A percentile compares a stretch with the other conserved stretches of the same genome.
Evolutionary conservation across 2,113 vertebrate genomes (phyloP).

Genomic region (Siniperca chuatsi): DNA sequence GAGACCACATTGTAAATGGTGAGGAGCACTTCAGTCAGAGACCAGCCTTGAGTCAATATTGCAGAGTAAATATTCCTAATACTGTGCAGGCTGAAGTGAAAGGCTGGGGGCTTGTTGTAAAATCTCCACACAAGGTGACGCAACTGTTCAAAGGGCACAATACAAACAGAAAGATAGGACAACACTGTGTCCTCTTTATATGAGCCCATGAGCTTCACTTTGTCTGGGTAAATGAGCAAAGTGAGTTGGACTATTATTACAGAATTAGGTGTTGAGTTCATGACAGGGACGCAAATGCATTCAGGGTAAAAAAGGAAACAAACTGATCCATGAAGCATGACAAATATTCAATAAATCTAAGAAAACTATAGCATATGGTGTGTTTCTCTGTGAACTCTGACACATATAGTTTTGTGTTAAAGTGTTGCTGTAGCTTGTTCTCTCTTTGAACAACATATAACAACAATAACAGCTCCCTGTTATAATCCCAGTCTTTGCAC

Average conservation of each 20-base stretch:
- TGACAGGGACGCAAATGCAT: not conserved
- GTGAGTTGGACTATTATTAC: not conserved
- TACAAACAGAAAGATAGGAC: not conserved
- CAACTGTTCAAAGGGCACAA: slow-evolving; percentile 60
- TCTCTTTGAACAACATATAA: not conserved
- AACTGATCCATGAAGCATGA: not conserved
- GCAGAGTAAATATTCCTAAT: slow-evolving; percentile 59
- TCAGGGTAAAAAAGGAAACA: not conserved
- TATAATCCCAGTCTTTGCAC: not conserved
- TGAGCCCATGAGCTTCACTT: not conserved
- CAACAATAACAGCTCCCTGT: not conserved
- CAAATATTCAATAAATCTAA: not conserved
- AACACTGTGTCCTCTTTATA: not conserved
- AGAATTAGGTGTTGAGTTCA: not conserved
- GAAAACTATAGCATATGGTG: no score
- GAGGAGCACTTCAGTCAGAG: slow-evolving; percentile 26
- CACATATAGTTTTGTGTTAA: not conserved
- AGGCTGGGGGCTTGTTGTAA: slow-evolving; percentile 32
- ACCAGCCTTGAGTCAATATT: slow-evolving; percentile 65
- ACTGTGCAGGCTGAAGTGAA: slow-evolving; percentile 14
- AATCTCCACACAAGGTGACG: slow-evolving; percentile 33
- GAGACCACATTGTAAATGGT: slow-evolving; percentile 24
- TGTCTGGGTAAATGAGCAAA: not conserved
- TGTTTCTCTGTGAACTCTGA: not conserved
- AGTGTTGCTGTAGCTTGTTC: not conserved